Base-by-base conservation (phyloP, 2,888 invertebrate species). In the Sminthurides aquaticus region DNA sequence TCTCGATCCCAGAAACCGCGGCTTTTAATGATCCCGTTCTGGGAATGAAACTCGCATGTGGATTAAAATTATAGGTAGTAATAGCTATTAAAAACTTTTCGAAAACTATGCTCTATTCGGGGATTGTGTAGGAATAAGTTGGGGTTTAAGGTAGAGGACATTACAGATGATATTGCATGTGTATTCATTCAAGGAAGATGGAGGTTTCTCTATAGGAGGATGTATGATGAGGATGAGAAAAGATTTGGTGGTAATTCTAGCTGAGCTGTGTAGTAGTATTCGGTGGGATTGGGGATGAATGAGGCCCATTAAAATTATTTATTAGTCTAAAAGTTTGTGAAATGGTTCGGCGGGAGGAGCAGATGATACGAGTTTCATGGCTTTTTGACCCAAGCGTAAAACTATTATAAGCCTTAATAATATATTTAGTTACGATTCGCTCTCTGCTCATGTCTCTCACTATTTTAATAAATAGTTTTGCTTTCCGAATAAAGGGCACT, bases 231-330 rank as follows among this genome's bases (percentile, higher is more conserved):
- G 43, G 8, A 15, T 5, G 5, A 34, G 43, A 34, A 34, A 11
- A 34, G 43, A 34, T 15, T 34, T 15, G 43, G 43, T 15, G 43
- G 15, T n/a, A n/a, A 5, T 34, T 11, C 43, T 11, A 34, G 43
- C 43, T 34, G 43, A 34, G 43, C 5, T 34, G 43, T 11, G 43
- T 11, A 34, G 43, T 15, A 5, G 43, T 5, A 15, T 5, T 34
- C 15, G 43, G 43, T 11, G 8, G 43, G 43, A 34, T 34, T 34
- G 43, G 43, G 20, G 20, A 52, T 20, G 15, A 52, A 22, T 20
- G 52, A 15, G 52, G 5, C 52, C 52, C 52, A 52, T 52, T 52
- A 52, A 52, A 15, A 52, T 52, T 52, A 52, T 52, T 52, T 52
- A 52, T 52, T 52, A 52, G 52, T 20, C 52, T 34, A 34, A 34